Evolutionary conservation across 1,140 invertebrate species (phyloP).

Genomic region (Ceratosolen fusciceps): DNA sequence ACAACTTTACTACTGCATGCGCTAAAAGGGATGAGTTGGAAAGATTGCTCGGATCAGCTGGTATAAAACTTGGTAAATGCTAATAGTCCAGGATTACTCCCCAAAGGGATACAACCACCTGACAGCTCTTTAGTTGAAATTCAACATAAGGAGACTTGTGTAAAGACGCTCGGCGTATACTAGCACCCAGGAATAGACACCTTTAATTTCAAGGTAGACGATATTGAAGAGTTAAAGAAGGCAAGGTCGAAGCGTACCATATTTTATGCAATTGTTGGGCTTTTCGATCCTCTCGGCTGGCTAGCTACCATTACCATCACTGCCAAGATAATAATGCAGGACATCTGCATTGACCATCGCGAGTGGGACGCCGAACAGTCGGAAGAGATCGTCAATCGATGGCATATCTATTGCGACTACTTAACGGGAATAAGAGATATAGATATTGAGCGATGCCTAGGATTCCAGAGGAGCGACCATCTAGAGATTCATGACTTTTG

Average conservation of each 20-base stretch:
- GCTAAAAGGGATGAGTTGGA: not conserved
- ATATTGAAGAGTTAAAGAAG: not conserved
- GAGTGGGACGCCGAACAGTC: not conserved
- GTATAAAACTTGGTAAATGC: slow-evolving; percentile 31
- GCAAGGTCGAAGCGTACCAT: not conserved
- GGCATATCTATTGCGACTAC: too few species aligned
- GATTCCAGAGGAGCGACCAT: too few species aligned
- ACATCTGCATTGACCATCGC: not conserved
- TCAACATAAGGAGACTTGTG: not conserved
- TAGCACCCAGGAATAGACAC: not conserved
- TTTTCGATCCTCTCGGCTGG: too few species aligned
- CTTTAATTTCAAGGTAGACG: not conserved
- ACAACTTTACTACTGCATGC: not conserved
- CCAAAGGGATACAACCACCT: not conserved
- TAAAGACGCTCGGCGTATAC: not conserved
- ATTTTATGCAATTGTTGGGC: not conserved
- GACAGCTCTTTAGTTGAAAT: too few species aligned
- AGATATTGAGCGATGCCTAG: not conserved
- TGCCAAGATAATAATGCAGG: not conserved
- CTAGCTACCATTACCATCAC: not conserved
- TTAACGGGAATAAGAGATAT: not conserved
- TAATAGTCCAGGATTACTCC: slow-evolving; percentile 14
- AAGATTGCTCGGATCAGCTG: not conserved
- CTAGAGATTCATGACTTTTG: slow-evolving; percentile 23
- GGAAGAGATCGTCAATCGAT: too few species aligned